Percentiles rank a stretch among this genome's conserved stretches.
These are phyloP conservation scores for Salvelinus sp. DNA, from an alignment of 2,113 vertebrate genomes.

Conservation along the genomic window DNA sequence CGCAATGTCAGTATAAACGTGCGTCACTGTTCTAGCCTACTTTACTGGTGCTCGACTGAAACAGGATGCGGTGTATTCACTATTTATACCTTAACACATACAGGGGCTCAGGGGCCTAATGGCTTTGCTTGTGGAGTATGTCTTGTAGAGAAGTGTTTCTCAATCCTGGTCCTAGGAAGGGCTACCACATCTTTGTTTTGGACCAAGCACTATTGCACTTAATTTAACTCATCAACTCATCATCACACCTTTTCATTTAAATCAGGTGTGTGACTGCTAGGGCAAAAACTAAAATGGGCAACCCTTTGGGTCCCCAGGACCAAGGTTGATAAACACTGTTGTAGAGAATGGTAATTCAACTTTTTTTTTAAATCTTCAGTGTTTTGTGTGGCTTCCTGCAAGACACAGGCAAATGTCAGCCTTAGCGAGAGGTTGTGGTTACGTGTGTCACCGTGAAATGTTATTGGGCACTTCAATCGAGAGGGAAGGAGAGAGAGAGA, in stretches of 20 bases:
- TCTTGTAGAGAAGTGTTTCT: not conserved
- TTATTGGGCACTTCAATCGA: constrained; percentile 57
- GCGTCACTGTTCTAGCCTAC: not conserved
- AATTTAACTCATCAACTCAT: too few relatives aligned
- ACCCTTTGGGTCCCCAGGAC: too few relatives aligned
- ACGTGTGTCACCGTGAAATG: constrained; percentile 61
- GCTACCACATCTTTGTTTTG: too few relatives aligned
- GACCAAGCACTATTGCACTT: too few relatives aligned
- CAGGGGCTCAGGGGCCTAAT: constrained; percentile 28
- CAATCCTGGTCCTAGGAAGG: too few relatives aligned
- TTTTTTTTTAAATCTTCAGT: not conserved
- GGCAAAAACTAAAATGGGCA: too few relatives aligned
- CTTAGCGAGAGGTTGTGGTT: not conserved
- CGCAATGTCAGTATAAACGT: not conserved
- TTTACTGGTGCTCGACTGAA: constrained; percentile 51
- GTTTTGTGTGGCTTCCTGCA: constrained; percentile 1
- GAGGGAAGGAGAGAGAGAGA: not conserved
- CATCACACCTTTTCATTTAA: too few relatives aligned
- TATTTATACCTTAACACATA: constrained; percentile 8
- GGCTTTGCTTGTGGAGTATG: not conserved
- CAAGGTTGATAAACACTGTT: too few relatives aligned
- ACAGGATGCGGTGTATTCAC: constrained; percentile 70
- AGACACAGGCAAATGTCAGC: not conserved
- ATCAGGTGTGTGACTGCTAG: too few relatives aligned
- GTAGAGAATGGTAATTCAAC: too few relatives aligned